A percentile compares a stretch with the other conserved stretches of the same genome.
Conservation (phyloP, 2,888 invertebrate genomes). For the Pherbina coryleti region DNA sequence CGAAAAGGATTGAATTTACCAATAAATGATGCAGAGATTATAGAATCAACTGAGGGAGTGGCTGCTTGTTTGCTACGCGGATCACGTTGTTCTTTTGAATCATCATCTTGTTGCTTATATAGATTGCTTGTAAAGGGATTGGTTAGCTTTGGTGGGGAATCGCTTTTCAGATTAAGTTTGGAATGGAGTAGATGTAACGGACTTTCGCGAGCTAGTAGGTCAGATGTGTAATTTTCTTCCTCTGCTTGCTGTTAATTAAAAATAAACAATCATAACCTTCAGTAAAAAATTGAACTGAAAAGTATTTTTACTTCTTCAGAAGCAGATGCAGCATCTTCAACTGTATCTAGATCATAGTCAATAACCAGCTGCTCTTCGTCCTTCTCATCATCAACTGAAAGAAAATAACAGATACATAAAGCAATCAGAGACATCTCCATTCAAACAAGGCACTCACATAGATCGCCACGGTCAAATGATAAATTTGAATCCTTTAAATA, state of each 20-base stretch:
- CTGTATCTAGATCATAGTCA: slow-evolving; percentile 67
- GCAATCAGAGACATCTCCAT: background rate
- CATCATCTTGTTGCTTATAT: background rate
- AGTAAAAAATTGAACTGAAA: background rate
- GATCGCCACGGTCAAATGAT: slow-evolving; percentile 59
- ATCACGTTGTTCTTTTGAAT: background rate
- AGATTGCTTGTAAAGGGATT: slow-evolving; percentile 8
- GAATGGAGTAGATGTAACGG: background rate
- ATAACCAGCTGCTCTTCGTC: slow-evolving; percentile 70
- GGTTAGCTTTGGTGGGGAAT: background rate
- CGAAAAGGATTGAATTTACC: slow-evolving; percentile 10
- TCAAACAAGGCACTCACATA: slow-evolving; percentile 57
- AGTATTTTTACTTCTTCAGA: slow-evolving; percentile 9
- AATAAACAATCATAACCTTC: background rate
- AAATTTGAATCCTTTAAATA: slow-evolving; percentile 69
- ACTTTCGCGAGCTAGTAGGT: too few relatives aligned
- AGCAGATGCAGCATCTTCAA: slow-evolving; percentile 50
- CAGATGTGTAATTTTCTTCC: too few relatives aligned
- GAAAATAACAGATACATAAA: background rate
- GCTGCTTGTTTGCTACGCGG: background rate
- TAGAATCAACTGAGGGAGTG: background rate
- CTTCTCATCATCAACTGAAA: slow-evolving; percentile 73
- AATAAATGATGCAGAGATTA: background rate
- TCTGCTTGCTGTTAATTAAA: background rate
- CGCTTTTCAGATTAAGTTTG: background rate